A percentile compares a stretch with the other conserved stretches of the same genome.
Conservation (phyloP, 1,140 invertebrate species). For the Drosophila gunungcola region DNA sequence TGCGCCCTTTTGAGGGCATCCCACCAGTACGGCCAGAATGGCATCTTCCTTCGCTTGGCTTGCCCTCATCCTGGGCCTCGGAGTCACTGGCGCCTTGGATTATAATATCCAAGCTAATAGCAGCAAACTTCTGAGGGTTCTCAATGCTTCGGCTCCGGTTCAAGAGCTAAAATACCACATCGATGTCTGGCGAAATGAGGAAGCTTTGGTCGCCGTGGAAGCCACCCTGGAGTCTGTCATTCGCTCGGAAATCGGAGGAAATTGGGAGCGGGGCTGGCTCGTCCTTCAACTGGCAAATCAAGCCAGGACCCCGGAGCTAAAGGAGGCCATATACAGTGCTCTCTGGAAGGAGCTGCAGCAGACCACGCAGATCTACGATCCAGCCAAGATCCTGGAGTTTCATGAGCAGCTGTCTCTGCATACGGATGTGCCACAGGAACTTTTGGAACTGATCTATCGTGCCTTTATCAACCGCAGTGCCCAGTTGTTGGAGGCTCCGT, state of each 20-base stretch:
- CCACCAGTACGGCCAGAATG: constrained; percentile 19
- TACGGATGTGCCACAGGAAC: constrained; percentile 28
- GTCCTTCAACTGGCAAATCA: constrained; percentile 43
- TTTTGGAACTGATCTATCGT: constrained; percentile 28
- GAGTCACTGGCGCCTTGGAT: background rate
- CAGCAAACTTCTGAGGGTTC: constrained; percentile 28
- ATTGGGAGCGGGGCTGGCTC: constrained; percentile 51
- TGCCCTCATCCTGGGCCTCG: constrained; percentile 12
- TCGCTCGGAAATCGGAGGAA: constrained; percentile 58
- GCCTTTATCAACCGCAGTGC: constrained; percentile 50
- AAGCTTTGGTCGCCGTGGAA: background rate
- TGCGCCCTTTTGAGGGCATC: background rate
- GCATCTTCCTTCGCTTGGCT: constrained; percentile 13
- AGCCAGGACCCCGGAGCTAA: constrained; percentile 51
- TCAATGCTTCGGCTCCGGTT: constrained; percentile 34
- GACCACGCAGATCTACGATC: constrained; percentile 62
- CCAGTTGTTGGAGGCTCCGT: constrained; percentile 60
- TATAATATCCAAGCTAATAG: constrained; percentile 1
- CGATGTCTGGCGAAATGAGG: constrained; percentile 34
- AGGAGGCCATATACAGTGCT: constrained; percentile 59
- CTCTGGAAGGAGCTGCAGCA: constrained; percentile 69
- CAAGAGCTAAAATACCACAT: constrained; percentile 57
- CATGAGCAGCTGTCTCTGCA: constrained; percentile 28
- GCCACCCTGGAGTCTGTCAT: constrained; percentile 45
- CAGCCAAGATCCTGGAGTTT: constrained; percentile 52